A percentile compares a stretch with the other conserved stretches of the same genome.
Conservation (phyloP, 2,888 invertebrate genomes). For the Acanthosoma haemorrhoidale region DNA sequence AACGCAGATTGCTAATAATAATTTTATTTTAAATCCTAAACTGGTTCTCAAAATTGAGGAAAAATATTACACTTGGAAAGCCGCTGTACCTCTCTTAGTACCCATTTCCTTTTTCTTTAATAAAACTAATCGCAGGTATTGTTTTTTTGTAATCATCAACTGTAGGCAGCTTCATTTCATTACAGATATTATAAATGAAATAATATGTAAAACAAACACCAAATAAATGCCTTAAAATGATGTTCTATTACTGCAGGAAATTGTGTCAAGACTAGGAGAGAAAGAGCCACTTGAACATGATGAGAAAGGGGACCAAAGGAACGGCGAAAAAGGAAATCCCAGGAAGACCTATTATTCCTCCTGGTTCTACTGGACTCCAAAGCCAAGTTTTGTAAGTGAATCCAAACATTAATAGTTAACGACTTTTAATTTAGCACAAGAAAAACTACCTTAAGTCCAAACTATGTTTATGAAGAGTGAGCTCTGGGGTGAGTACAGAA, state of each 20-base stretch:
- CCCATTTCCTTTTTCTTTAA: conserved; percentile 79
- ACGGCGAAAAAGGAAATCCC: not conserved
- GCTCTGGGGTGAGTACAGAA: too few species aligned
- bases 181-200: too few species aligned
- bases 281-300: conserved; percentile 43
- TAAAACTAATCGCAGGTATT: conserved; percentile 71
- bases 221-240: too few species aligned
- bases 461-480: too few species aligned
- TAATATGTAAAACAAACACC: too few species aligned
- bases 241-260: conserved; percentile 23
- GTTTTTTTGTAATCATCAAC: too few species aligned
- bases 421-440: too few species aligned
- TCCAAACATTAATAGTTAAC: too few species aligned
- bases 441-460: too few species aligned
- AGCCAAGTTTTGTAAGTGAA: conserved; percentile 7
- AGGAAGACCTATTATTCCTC: conserved; percentile 48
- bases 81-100: conserved; percentile 84
- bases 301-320: not conserved
- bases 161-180: too few species aligned
- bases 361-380: conserved; percentile 52
- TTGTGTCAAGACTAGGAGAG: conserved; percentile 35
- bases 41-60: conserved; percentile 80
- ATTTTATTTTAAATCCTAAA: conserved; percentile 63
- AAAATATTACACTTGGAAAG: conserved; percentile 85
- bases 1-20: conserved; percentile 57